phyloP scores from a whole-genome alignment of 2,797 vertebrate species.

The Amphiprion clarkii region DNA sequence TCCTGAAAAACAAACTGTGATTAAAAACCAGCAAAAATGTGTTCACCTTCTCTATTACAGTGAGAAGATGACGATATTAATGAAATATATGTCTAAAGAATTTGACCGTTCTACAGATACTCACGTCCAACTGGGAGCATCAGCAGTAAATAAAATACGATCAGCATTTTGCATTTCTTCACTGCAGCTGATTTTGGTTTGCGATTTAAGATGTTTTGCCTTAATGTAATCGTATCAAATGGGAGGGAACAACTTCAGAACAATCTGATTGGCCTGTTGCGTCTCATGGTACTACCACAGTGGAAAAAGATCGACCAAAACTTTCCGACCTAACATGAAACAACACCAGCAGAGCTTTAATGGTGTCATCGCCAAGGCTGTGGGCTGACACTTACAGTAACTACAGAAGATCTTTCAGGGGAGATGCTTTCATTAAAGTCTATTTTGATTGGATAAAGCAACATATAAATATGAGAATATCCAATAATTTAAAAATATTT shows the following conservation, averaged over 20 bases:
- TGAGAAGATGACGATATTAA: too few species aligned
- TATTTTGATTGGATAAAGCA: too few species aligned
- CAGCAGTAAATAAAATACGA: constrained; percentile 12
- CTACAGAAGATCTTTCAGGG: too few species aligned
- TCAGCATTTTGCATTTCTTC: constrained; percentile 16
- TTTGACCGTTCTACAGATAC: not conserved
- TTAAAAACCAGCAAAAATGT: too few species aligned
- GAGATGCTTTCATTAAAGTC: too few species aligned
- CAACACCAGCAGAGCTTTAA: not conserved
- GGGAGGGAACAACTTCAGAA: constrained; percentile 41
- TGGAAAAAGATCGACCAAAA: constrained; percentile 25
- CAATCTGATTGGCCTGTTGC: constrained; percentile 39
- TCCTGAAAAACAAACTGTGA: not conserved
- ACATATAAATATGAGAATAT: too few species aligned
- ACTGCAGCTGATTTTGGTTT: not conserved
- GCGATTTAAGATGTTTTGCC: not conserved
- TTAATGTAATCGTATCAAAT: constrained; percentile 19
- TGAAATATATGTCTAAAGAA: not conserved
- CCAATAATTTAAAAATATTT: too few species aligned
- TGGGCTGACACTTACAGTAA: too few species aligned
- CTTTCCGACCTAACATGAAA: constrained; percentile 32
- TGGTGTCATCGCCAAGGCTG: not conserved
- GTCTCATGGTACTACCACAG: constrained; percentile 13
- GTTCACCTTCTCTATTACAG: too few species aligned
- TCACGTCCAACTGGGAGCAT: constrained; percentile 28